Percentiles rank a stretch among this genome's conserved stretches.
Evolutionary conservation across 2,888 invertebrate genomes (phyloP).

Genomic region (Sarcophaga variegata): DNA sequence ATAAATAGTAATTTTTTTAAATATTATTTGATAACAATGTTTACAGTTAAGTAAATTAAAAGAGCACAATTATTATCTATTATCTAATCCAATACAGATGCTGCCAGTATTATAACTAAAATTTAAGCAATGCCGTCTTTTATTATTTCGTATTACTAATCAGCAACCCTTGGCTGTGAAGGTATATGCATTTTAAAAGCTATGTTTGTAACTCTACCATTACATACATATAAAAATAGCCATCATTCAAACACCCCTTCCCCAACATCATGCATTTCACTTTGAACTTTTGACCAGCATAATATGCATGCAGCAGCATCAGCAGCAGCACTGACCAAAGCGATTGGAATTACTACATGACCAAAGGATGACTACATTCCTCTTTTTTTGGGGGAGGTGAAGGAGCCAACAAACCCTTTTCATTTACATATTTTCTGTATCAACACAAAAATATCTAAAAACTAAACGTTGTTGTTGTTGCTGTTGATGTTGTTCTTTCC

Average conservation of each 20-base stretch:
- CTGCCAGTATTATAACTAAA: too few species aligned
- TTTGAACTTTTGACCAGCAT: slow-evolving; percentile 58
- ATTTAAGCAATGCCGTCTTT: too few species aligned
- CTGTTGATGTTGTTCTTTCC: not conserved
- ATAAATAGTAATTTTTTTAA: too few species aligned
- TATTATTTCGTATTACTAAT: too few species aligned
- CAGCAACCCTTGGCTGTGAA: too few species aligned
- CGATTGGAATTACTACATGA: not conserved
- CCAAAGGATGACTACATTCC: not conserved
- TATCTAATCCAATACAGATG: too few species aligned
- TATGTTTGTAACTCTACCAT: too few species aligned
- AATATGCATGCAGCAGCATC: not conserved
- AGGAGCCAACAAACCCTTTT: not conserved
- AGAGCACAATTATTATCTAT: too few species aligned
- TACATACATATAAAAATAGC: not conserved
- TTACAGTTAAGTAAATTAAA: too few species aligned
- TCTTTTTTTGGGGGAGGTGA: not conserved
- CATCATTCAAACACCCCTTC: slow-evolving; percentile 26
- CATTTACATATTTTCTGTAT: not conserved
- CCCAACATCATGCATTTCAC: slow-evolving; percentile 36
- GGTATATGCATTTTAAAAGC: not conserved
- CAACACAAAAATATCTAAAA: not conserved
- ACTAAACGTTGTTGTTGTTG: not conserved
- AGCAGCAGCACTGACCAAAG: not conserved
- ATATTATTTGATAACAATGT: too few species aligned